Evolutionary conservation across 2,888 invertebrate genomes (phyloP).

Genomic region (Apoda limacodes): DNA sequence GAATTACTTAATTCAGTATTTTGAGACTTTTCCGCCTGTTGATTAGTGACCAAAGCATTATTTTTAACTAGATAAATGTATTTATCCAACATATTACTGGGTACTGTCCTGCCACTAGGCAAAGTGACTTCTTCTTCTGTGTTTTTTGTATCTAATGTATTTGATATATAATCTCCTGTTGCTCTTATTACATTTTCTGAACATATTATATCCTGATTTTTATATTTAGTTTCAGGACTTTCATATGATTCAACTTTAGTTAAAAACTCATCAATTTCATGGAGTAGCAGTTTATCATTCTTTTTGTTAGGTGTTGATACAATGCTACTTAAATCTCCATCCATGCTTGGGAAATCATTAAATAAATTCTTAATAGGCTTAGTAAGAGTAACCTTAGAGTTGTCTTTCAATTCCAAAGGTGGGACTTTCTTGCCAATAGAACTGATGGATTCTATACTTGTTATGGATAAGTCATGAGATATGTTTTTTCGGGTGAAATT

Average conservation of each 20-base stretch:
- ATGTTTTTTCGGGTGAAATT: slow-evolving; percentile 25
- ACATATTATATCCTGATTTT: slow-evolving; percentile 27
- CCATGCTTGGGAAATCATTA: slow-evolving; percentile 52
- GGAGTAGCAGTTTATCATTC: slow-evolving; percentile 50
- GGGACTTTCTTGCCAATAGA: slow-evolving; percentile 26
- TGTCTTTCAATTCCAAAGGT: slow-evolving; percentile 27
- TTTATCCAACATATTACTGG: slow-evolving; percentile 47
- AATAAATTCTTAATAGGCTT: slow-evolving; percentile 31
- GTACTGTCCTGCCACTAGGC: slow-evolving; percentile 44
- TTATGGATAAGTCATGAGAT: slow-evolving; percentile 36
- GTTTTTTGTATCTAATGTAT: slow-evolving; percentile 40
- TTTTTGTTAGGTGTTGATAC: slow-evolving; percentile 57
- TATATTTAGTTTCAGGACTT: slow-evolving; percentile 41
- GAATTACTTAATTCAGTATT: slow-evolving; percentile 20
- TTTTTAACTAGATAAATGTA: slow-evolving; percentile 59
- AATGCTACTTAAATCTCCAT: slow-evolving; percentile 58
- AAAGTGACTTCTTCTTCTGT: slow-evolving; percentile 34
- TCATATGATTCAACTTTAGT: slow-evolving; percentile 58
- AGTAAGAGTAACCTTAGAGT: slow-evolving; percentile 12
- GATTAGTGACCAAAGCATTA: slow-evolving; percentile 26
- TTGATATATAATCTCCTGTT: slow-evolving; percentile 47
- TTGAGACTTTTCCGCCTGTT: slow-evolving; percentile 24
- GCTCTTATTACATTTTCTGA: slow-evolving; percentile 54
- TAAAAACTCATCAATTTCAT: slow-evolving; percentile 62
- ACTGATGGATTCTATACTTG: slow-evolving; percentile 38